Conservation (phyloP, 2,113 vertebrate species). For the Propithecus coquereli region DNA sequence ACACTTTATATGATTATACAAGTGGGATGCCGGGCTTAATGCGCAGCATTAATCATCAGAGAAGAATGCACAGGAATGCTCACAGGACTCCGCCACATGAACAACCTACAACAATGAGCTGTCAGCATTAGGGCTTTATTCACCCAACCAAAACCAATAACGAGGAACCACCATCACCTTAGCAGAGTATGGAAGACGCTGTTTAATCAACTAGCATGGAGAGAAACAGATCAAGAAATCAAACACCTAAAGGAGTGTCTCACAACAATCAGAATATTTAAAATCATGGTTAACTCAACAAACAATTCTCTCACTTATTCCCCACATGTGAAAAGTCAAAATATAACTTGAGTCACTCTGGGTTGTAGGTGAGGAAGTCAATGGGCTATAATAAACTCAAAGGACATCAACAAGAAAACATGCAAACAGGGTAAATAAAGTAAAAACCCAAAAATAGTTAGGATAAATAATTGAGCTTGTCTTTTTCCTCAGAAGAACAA, state of each 20-base stretch:
- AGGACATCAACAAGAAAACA: slow-evolving; percentile 38
- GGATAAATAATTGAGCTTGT: slow-evolving; percentile 56
- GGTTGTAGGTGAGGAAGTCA: neutral
- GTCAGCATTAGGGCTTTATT: slow-evolving; percentile 75
- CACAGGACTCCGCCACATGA: neutral
- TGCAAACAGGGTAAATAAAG: slow-evolving; percentile 43
- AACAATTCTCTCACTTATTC: slow-evolving; percentile 59
- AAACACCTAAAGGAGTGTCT: slow-evolving; percentile 73
- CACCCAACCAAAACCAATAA: slow-evolving; percentile 68
- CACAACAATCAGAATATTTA: slow-evolving; percentile 75
- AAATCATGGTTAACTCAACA: slow-evolving; percentile 74
- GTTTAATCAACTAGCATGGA: slow-evolving; percentile 72
- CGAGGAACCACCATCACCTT: slow-evolving; percentile 65
- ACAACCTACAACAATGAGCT: slow-evolving; percentile 66
- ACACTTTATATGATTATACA: neutral
- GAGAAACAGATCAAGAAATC: slow-evolving; percentile 69
- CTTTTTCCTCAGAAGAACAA: slow-evolving; percentile 38
- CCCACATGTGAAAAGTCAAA: slow-evolving; percentile 76
- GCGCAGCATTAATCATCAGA: neutral
- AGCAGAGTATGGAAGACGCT: slow-evolving; percentile 70
- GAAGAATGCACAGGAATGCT: neutral
- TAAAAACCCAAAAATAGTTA: slow-evolving; percentile 66
- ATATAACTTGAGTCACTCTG: slow-evolving; percentile 67
- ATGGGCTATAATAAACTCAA: neutral
- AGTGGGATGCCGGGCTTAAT: neutral